A percentile compares a stretch with the other conserved stretches of the same genome.
These are phyloP conservation scores for Plemyria rubiginata DNA, from an alignment of 2,888 invertebrate species.

Conservation along the genomic window DNA sequence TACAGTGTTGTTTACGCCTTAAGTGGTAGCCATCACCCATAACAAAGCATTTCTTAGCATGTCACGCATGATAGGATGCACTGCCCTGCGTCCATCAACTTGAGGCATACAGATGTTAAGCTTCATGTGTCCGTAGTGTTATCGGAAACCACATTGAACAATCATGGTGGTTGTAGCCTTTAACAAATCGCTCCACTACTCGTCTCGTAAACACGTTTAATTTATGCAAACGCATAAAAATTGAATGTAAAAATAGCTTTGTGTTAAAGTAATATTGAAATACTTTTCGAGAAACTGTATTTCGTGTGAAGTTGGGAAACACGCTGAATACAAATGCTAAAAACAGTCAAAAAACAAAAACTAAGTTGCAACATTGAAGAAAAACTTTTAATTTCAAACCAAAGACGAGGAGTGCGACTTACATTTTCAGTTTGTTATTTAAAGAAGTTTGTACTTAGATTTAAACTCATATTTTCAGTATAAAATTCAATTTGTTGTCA, in stretches of 20 bases:
- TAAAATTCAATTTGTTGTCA: conserved; percentile 51
- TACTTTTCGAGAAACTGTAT: neutral
- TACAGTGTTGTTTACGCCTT: too few species aligned
- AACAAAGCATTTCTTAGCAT: too few species aligned
- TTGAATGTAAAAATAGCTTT: too few species aligned
- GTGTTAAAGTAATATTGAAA: neutral
- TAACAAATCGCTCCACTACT: too few species aligned
- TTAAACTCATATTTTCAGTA: conserved; percentile 51
- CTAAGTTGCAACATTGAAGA: conserved; percentile 19
- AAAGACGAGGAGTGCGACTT: conserved; percentile 36
- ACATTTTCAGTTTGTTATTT: conserved; percentile 48
- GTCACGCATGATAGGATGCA: too few species aligned
- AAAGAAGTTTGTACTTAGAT: conserved; percentile 49
- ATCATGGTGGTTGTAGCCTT: too few species aligned
- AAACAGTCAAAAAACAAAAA: conserved; percentile 12
- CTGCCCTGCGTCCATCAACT: too few species aligned
- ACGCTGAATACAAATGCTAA: neutral
- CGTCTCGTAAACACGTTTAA: too few species aligned
- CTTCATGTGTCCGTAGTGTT: too few species aligned
- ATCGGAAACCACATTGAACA: too few species aligned
- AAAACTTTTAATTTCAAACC: conserved; percentile 49
- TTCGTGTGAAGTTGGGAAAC: neutral
- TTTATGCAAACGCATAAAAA: too few species aligned
- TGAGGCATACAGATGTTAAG: neutral
- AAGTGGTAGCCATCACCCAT: too few species aligned